Conservation (phyloP, 1,140 invertebrate species). For the Achroia grisella region DNA sequence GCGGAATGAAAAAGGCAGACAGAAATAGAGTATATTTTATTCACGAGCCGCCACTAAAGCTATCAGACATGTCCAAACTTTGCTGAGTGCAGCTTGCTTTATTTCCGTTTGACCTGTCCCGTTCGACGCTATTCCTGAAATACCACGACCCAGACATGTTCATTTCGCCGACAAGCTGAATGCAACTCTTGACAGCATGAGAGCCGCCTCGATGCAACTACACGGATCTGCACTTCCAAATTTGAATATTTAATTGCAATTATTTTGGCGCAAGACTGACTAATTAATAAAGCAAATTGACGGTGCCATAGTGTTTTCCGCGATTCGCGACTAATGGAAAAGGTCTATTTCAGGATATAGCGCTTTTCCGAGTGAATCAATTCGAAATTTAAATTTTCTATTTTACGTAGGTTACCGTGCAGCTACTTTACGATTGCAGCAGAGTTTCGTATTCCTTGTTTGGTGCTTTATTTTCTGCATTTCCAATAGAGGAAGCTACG, state of each 20-base stretch:
- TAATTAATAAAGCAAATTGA: slow-evolving; percentile 49
- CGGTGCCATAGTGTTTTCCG: slow-evolving; percentile 19
- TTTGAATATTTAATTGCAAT: slow-evolving; percentile 61
- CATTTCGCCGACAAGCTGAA: slow-evolving; percentile 57
- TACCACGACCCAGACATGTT: slow-evolving; percentile 57
- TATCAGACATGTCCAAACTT: slow-evolving; percentile 65
- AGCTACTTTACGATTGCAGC: slow-evolving; percentile 39
- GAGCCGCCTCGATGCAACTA: slow-evolving; percentile 39
- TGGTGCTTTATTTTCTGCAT: slow-evolving; percentile 47
- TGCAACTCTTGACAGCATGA: slow-evolving; percentile 53
- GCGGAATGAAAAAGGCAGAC: slow-evolving; percentile 27
- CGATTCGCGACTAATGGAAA: slow-evolving; percentile 20
- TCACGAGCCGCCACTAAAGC: slow-evolving; percentile 48
- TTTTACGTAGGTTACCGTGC: slow-evolving; percentile 24
- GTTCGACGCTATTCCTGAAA: slow-evolving; percentile 59
- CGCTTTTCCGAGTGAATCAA: slow-evolving; percentile 20
- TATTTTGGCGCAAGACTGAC: slow-evolving; percentile 36
- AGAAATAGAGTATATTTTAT: slow-evolving; percentile 53
- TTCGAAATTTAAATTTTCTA: slow-evolving; percentile 31
- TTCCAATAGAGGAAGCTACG: slow-evolving; percentile 30
- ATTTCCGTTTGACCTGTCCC: slow-evolving; percentile 67
- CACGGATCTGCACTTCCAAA: slow-evolving; percentile 60
- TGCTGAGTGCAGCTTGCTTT: slow-evolving; percentile 60
- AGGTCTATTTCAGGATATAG: slow-evolving; percentile 18
- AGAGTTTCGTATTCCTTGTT: slow-evolving; percentile 38